A percentile compares a stretch with the other conserved stretches of the same genome.
Evolutionary conservation across 2,797 vertebrate species (phyloP).

Genomic region (Eulemur mongoz): DNA sequence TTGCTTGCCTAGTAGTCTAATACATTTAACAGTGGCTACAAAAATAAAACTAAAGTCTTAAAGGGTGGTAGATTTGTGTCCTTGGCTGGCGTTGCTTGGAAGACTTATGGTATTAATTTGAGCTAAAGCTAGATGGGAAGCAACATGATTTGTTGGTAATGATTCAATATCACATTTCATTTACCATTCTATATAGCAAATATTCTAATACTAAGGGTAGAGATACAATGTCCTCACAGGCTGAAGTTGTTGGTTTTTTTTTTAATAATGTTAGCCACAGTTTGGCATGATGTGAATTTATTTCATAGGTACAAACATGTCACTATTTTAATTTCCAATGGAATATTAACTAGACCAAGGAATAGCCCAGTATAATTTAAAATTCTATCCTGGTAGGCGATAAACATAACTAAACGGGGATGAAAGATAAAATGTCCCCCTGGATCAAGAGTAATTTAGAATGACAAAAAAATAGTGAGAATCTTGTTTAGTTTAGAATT

Average conservation of each 20-base stretch:
- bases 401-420: constrained; percentile 50
- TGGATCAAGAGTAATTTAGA: constrained; percentile 72
- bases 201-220: constrained; percentile 18
- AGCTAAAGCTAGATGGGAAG: constrained; percentile 8
- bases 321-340: constrained; percentile 2
- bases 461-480: constrained; percentile 48
- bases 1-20: constrained; percentile 38
- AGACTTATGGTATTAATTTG: constrained; percentile 60
- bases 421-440: constrained; percentile 54
- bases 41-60: constrained; percentile 31
- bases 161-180: background rate
- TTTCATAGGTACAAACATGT: background rate
- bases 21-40: constrained; percentile 6
- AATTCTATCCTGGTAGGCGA: constrained; percentile 70
- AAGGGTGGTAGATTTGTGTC: constrained; percentile 23
- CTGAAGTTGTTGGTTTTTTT: background rate
- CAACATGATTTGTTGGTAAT: background rate
- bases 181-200: constrained; percentile 28
- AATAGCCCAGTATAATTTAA: constrained; percentile 61
- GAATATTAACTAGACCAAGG: constrained; percentile 43
- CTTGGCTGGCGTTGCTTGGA: background rate
- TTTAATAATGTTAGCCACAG: background rate
- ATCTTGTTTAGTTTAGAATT: constrained; percentile 58
- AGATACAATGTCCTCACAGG: constrained; percentile 9
- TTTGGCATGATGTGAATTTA: constrained; percentile 23